Base-by-base conservation (phyloP, 1,140 invertebrate species). In the Pogonus chalceus region DNA sequence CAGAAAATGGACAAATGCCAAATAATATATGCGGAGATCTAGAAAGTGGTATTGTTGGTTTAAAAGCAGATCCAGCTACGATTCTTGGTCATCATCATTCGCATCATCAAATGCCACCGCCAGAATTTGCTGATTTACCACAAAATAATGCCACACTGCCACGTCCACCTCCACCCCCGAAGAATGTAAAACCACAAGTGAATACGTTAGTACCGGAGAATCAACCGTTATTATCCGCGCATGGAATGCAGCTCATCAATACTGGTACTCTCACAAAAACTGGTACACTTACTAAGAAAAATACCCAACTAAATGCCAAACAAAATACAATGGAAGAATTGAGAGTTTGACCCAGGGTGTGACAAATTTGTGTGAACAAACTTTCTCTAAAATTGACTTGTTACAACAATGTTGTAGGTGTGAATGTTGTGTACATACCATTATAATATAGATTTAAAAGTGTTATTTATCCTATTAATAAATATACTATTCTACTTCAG, bases 1-100 rank as follows among this genome's bases (percentile, higher is more conserved):
- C 85, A 46, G 85, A 89, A 64, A 90, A 90, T 56, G 86, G 87
- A 0, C 85, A 88, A 68, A 87, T 88, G 82, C 85, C 86, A 1
- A 88, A 87, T 59, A 88, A 85, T 57, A 88, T 88, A 49, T 88
- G 85, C 65, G 85, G 86, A 1, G 87, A 88, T 60, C 65, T 87
- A 23, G 83, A 85, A 64, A 79, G 78, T 0, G 78, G 79, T 51
- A 70, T 82, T n/a, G 78, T 76, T 2, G 72, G 75, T 56, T 65
- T 78, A 18, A 83, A 83, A 69, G 79, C 76, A 54, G 81, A 83
- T 61, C 80, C 80, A 1, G 79, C 80, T 1, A 81, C 80, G 1
- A 82, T 83, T 56, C 60, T 83, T 26, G 77, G 79, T 49, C 81
- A 82, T 62, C 80, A 83, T 60, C 80, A 83, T 62, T 77, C 79